phyloP scores from a whole-genome alignment of 2,797 vertebrate genomes.

The Scomberomorus guttatus region DNA sequence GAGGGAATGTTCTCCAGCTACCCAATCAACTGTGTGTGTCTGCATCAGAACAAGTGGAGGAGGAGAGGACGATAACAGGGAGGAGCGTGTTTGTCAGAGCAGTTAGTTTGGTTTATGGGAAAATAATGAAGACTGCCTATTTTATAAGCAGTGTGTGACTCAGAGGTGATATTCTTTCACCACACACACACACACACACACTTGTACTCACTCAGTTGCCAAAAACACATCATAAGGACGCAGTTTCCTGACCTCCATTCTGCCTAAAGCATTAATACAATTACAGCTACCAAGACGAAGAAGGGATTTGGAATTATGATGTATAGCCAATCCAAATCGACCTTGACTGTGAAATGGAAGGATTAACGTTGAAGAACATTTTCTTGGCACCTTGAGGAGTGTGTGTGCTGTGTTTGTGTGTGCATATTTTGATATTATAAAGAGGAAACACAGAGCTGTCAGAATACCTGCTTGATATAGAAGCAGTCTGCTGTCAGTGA shows the following conservation, averaged over 20 bases:
- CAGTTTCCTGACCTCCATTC: conserved; percentile 51
- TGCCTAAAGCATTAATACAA: conserved; percentile 60
- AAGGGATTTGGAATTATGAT: conserved; percentile 53
- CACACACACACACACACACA: conserved; percentile 15
- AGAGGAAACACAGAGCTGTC: conserved; percentile 47
- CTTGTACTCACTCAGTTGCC: background rate
- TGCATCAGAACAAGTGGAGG: conserved; percentile 17
- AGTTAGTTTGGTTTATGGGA: conserved; percentile 28
- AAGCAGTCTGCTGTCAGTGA: conserved; percentile 48
- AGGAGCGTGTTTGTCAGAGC: background rate
- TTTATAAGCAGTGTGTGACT: conserved; percentile 34
- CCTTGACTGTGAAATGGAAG: conserved; percentile 72
- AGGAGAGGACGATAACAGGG: conserved; percentile 25
- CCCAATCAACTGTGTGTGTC: background rate
- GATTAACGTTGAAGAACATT: conserved; percentile 68
- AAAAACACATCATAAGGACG: conserved; percentile 37
- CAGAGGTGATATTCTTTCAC: too few relatives aligned
- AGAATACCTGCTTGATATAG: conserved; percentile 16
- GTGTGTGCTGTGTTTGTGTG: conserved; percentile 34
- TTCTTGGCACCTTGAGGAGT: conserved; percentile 52
- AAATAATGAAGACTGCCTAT: conserved; percentile 45
- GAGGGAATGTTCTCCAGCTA: background rate
- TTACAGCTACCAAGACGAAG: conserved; percentile 40
- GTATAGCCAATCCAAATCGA: conserved; percentile 64
- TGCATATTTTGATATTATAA: conserved; percentile 49